Evolutionary conservation across 2,888 invertebrate species (phyloP).

Genomic region (Limnephilus rhombicus): DNA sequence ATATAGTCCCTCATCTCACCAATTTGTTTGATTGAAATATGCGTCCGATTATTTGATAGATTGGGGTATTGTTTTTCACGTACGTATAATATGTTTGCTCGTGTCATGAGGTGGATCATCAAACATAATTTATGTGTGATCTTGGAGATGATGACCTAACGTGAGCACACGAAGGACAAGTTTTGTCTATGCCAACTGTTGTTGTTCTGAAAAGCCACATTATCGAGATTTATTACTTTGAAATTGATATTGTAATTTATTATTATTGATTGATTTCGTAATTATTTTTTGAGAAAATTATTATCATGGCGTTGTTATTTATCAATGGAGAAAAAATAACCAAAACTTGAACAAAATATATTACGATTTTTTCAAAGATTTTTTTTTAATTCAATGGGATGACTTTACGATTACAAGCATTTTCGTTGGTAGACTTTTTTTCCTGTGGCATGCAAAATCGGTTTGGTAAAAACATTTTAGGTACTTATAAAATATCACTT

Average conservation of each 20-base stretch:
- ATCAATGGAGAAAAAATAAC: no score
- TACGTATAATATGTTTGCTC: slow-evolving; percentile 8
- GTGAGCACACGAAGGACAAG: slow-evolving; percentile 11
- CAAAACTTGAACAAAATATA: no score
- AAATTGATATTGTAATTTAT: background rate
- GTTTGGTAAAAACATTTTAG: no score
- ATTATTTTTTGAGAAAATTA: background rate
- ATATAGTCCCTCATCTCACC: background rate
- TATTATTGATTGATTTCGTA: background rate
- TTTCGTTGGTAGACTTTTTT: no score
- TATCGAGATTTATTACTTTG: background rate
- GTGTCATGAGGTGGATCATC: background rate
- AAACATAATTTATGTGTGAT: slow-evolving; percentile 25
- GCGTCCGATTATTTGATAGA: slow-evolving; percentile 54
- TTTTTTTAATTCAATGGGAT: no score
- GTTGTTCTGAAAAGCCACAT: background rate
- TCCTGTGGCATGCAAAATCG: no score
- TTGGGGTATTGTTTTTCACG: slow-evolving; percentile 58
- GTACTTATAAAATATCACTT: no score
- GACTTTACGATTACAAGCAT: no score
- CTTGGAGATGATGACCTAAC: slow-evolving; percentile 18
- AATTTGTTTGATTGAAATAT: slow-evolving; percentile 49
- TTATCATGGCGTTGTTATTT: background rate
- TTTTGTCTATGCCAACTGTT: background rate
- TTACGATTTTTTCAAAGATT: no score